Percentiles rank a stretch among this genome's conserved stretches.
Conservation (phyloP, 2,113 vertebrate genomes). For the Manacus vitellinus region DNA sequence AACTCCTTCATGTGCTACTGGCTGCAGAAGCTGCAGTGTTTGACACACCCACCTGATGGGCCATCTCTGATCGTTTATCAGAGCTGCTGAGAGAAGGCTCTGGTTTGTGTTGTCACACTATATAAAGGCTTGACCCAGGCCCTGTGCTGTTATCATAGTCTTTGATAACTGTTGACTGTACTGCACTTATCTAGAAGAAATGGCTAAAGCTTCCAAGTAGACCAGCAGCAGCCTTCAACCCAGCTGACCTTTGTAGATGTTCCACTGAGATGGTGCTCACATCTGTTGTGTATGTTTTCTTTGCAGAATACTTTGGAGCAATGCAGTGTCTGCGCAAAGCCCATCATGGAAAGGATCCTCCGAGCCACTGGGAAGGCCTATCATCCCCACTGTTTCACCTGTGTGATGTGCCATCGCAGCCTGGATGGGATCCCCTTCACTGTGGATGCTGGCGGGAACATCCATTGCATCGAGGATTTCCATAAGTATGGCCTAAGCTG, state of each 20-base stretch:
- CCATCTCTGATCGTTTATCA: not conserved
- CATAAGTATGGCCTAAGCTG: conserved; percentile 84
- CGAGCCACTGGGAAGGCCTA: conserved; percentile 97
- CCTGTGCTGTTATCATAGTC: not conserved
- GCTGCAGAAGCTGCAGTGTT: not conserved
- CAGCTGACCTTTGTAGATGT: not conserved
- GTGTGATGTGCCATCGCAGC: conserved; percentile 93
- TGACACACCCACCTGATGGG: not conserved
- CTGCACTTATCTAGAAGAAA: not conserved
- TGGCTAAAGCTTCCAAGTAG: not conserved
- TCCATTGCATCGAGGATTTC: conserved; percentile 99
- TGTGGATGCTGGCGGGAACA: conserved; percentile 92
- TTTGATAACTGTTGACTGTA: not conserved
- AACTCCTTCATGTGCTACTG: not conserved
- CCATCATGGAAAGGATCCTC: conserved; percentile 98
- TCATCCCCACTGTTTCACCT: conserved; percentile 98
- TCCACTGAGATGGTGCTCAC: not conserved
- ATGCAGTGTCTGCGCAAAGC: conserved; percentile 91
- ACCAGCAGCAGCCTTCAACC: not conserved
- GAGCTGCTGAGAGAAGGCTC: not conserved
- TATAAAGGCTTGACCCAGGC: not conserved
- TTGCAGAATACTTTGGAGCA: conserved; percentile 93
- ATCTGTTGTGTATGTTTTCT: not conserved
- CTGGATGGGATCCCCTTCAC: conserved; percentile 98
- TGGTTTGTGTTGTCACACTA: not conserved